Evolutionary conservation across 1,140 invertebrate genomes (phyloP), one percentile per base, ranked within the genome.

Genomic region (Drosophila takahashii): DNA sequence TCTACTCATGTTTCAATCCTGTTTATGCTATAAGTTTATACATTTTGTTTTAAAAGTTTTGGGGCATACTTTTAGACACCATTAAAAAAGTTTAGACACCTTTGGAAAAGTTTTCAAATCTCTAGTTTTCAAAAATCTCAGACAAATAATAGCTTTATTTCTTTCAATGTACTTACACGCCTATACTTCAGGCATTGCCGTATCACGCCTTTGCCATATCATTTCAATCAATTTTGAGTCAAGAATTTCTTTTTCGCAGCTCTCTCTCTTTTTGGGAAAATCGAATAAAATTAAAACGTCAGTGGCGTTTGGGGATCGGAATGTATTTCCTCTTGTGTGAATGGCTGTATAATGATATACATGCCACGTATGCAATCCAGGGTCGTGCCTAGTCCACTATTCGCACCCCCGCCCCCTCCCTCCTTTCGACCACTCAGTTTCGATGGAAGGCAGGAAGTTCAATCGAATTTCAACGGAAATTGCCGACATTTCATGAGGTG

Each of bases 401-500:
- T 60, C 1, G 51, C 51, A 13, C 45, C 37, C 37, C 41, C 29
- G 45, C 22, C 52, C 48, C 52, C 50, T 59, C 74, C 11, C 13
- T 22, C 22, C 54, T 13, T 15, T 47, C 26, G 18, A 18, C 44
- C 44, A 45, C 44, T 45, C 34, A n/a, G 36, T 58, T 57, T 22
- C 57, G 60, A 65, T 66, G 34, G 64, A 65, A 44, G 50, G 64
- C 64, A 65, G 87, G 87, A 90, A 90, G 79, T 87, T 90, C 89
- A 84, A 90, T 90, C 77, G 83, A 90, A 90, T 90, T 90, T 90
- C 72, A 81, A 78, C 87, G 87, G 87, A 90, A 90, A 90, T 90
- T 90, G 83, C 89, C 87, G 80, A 81, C 87, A 90, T 90, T 90
- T 90, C 87, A 90, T 90, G 87, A 90, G 87, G 87, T 90, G 87